Base-by-base conservation (phyloP, 1,140 invertebrate genomes). In the Hylyphantes graminicola region DNA sequence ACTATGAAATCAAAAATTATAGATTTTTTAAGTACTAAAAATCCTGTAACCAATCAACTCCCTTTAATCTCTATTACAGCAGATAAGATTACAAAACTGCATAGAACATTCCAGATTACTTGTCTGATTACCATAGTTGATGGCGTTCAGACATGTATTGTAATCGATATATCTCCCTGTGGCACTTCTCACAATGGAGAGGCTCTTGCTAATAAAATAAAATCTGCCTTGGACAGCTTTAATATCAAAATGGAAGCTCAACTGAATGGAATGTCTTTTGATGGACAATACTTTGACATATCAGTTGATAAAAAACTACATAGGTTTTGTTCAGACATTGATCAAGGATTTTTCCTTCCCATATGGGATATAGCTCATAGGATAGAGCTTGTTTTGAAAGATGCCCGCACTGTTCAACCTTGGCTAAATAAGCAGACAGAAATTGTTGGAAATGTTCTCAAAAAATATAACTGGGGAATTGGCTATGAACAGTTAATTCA, bases 161-260 rank as follows among this genome's bases (percentile, higher is more conserved):
- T 51, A 70, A 70, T 70, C 35, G 67, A 70, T 70, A 70, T 70
- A 48, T 70, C 67, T 70, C 67, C 67, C 48, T 70, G 21, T 70
- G 67, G 67, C 67, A 70, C 67, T 48, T 70, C 67, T 70, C 67
- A 70, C 67, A 70, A 70, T 70, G 67, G 48, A 48, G 67, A 70
- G 35, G 67, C 67, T 10, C 19, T 70, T 70, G 67, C 48, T 13
- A 70, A 70, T 8, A 48, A 70, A 70, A 70, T 10, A 21, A 70
- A 70, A 35, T 70, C 67, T 35, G 48, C 67, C 17, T 70, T 48
- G 8, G 67, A 70, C 17, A 50, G 51, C 67, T 70, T 70, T 17
- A 12, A 70, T 48, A n/a, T n/a, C n/a, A n/a, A n/a, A n/a, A n/a
- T n/a, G n/a, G n/a, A n/a, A n/a, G n/a, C n/a, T n/a, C n/a, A 70